phyloP scores from a whole-genome alignment of 2,113 vertebrate genomes.

The Phycodurus eques region DNA sequence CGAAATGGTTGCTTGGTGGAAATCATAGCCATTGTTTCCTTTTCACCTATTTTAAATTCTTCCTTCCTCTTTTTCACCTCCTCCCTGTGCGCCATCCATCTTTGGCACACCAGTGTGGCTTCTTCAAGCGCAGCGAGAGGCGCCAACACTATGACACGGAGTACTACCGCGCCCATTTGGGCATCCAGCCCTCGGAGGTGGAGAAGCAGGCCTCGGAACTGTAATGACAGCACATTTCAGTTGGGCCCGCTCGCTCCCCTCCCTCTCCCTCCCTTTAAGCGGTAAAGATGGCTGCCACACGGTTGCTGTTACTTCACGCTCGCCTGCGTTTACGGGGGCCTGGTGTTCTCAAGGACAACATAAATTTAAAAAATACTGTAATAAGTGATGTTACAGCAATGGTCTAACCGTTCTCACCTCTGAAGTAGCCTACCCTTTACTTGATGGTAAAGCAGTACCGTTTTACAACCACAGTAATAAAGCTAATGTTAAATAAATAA shows the following conservation, averaged over 20 bases:
- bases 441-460: not conserved
- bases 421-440: not conserved
- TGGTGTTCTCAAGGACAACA: conserved; percentile 39
- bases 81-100: not conserved
- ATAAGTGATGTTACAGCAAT: not conserved
- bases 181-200: conserved; percentile 84
- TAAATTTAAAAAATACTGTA: not conserved
- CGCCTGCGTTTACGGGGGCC: conserved; percentile 19
- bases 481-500: no score
- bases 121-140: conserved; percentile 81
- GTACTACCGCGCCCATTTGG: conserved; percentile 83
- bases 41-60: conserved; percentile 1
- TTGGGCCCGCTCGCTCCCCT: conserved; percentile 67
- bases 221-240: conserved; percentile 52
- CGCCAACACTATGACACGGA: conserved; percentile 79
- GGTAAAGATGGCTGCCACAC: conserved; percentile 50
- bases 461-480: no score
- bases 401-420: not conserved
- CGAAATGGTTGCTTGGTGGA: not conserved
- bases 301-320: conserved; percentile 19
- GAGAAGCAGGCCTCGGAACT: conserved; percentile 79
- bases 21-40: not conserved
- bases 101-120: conserved; percentile 79
- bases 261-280: conserved; percentile 53
- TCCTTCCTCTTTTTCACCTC: conserved; percentile 20